These are phyloP conservation scores for Stenotaenia linearis DNA, from an alignment of 2,888 invertebrate genomes.

Conservation along the genomic window DNA sequence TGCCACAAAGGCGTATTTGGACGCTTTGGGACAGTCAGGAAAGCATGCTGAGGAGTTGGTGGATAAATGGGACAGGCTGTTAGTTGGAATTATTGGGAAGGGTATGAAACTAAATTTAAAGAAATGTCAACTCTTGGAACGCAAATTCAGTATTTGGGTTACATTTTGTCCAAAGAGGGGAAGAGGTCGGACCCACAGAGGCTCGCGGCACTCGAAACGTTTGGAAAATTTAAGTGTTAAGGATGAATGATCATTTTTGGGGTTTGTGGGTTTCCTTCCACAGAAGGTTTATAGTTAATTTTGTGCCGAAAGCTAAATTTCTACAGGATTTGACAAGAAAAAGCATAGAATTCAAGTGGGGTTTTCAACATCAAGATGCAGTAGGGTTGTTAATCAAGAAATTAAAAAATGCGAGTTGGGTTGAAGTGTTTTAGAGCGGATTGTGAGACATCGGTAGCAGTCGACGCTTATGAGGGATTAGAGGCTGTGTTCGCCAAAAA, in stretches of 20 bases:
- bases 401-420: background rate
- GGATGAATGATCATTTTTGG: background rate
- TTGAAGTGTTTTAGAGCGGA: background rate
- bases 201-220: background rate
- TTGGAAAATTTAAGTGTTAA: background rate
- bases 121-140: too few species aligned
- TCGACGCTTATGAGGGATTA: slow-evolving; percentile 27
- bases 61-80: too few species aligned
- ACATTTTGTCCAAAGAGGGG: too few species aligned
- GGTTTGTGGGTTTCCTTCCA: background rate
- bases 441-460: too few species aligned
- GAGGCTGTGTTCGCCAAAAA: slow-evolving; percentile 24
- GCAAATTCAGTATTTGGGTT: too few species aligned
- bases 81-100: too few species aligned
- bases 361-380: background rate
- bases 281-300: background rate
- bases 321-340: background rate
- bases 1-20: too few species aligned
- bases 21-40: too few species aligned
- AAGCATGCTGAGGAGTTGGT: background rate
- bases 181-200: too few species aligned
- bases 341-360: background rate
- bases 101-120: too few species aligned
- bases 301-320: background rate
- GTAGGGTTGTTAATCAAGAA: background rate